Base-by-base conservation (phyloP, 1,140 invertebrate species). In the Cyclina sinensis region DNA sequence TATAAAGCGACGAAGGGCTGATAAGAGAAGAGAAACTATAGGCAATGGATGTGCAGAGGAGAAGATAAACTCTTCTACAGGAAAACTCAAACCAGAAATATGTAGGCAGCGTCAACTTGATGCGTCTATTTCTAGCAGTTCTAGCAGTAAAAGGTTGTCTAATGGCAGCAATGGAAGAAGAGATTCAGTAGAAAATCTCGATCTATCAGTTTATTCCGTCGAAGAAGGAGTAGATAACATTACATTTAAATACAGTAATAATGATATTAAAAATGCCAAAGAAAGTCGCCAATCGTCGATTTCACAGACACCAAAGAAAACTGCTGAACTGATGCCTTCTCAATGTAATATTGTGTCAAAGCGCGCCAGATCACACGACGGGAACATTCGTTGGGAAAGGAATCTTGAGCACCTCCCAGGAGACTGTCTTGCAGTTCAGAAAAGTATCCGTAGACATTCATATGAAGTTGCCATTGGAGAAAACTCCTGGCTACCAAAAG, bases 391-490 rank as follows among this genome's bases (percentile, higher is more conserved):
- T 1, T 21, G 37, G n/a, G 62, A 83, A 18, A 68, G 30, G 18
- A 24, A 27, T 21, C 35, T 65, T 11, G 48, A 9, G 21, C 70
- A 76, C 16, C 48, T 86, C 27, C 43, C 83, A 43, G 9, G 48
- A 18, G 51, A 74, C 12, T 76, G 51, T 46, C 70, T 57, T 43
- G 83, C 70, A 3, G 35, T 74, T 21, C 24, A 86, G 37, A 86
- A 76, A 62, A 59, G 16, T 30, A 35, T 59, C 43, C 74, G 85
- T 7, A 62, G 85, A 32, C 27, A 87, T 79, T 87, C 85, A 21
- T 87, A 87, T 65, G 57, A 79, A 80, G n/a, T 79, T 3, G 85
- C 85, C 7, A 54, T 87, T 4, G 43, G 54, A 21, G 74, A 87
- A 70, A 37, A 87, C 62, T 87, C 85, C 1, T 87, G 74, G 76